Conservation (phyloP, 2,888 invertebrate genomes). For the Sarcophaga subvicina region DNA sequence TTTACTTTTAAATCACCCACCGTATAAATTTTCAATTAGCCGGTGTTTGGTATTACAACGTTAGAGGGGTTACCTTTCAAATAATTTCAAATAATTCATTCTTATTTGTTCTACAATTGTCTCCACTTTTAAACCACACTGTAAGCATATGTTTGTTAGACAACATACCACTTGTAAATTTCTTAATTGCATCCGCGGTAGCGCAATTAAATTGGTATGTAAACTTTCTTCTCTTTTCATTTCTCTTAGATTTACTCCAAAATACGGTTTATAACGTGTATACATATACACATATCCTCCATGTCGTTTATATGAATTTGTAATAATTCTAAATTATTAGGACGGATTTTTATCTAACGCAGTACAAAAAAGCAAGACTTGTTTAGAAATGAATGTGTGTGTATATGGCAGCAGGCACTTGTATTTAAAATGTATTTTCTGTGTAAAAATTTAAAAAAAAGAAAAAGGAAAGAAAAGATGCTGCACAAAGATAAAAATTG, state of each 20-base stretch:
- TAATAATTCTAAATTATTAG: conserved; percentile 54
- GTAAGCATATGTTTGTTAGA: background rate
- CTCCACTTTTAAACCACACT: background rate
- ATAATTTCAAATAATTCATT: background rate
- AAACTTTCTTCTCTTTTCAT: background rate
- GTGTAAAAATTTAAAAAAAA: conserved; percentile 43
- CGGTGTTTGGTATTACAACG: no score
- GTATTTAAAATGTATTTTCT: conserved; percentile 36
- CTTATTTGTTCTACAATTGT: background rate
- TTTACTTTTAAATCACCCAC: no score
- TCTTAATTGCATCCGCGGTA: conserved; percentile 50
- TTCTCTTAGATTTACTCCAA: background rate
- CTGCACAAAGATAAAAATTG: conserved; percentile 36
- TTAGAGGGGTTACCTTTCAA: background rate
- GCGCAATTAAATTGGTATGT: conserved; percentile 1
- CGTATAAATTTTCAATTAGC: no score
- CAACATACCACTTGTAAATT: conserved; percentile 17
- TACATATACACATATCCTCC: no score
- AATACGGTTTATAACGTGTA: background rate
- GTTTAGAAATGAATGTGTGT: background rate
- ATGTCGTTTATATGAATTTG: background rate
- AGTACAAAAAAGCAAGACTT: conserved; percentile 8
- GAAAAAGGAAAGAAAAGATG: background rate
- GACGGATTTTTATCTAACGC: conserved; percentile 11
- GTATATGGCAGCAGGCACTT: background rate